These are phyloP conservation scores for Porites divaricata DNA, from an alignment of 92 coral and sea anemone genomes.

Conservation along the genomic window DNA sequence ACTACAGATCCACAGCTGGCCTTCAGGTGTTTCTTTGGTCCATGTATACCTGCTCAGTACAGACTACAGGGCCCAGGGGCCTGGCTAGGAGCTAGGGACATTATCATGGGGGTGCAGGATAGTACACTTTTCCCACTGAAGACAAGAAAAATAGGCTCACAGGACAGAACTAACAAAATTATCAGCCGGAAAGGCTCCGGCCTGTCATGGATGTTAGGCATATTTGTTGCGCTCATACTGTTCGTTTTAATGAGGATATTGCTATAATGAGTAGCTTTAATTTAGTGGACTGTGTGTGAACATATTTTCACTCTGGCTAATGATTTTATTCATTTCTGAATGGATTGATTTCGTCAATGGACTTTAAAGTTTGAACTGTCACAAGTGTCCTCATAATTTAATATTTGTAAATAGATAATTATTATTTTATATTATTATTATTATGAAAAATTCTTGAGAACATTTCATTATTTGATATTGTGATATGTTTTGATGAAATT, in stretches of 20 bases:
- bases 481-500: too few relatives aligned
- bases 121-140: conserved; percentile 56
- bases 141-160: conserved; percentile 52
- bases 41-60: conserved; percentile 89
- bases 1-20: conserved; percentile 80
- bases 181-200: neutral
- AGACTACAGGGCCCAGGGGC: conserved; percentile 86
- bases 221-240: neutral
- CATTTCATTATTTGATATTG: too few relatives aligned
- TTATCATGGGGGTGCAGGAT: conserved; percentile 73
- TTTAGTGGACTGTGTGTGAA: too few relatives aligned
- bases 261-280: too few relatives aligned
- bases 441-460: too few relatives aligned
- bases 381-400: too few relatives aligned
- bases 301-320: too few relatives aligned
- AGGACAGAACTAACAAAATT: neutral
- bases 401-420: too few relatives aligned
- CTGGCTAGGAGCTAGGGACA: conserved; percentile 86
- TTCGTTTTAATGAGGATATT: neutral
- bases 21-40: conserved; percentile 72
- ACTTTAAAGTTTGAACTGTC: too few relatives aligned
- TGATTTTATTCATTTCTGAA: too few relatives aligned
- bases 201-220: neutral
- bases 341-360: too few relatives aligned
- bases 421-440: too few relatives aligned